Base-by-base conservation (phyloP, 2,113 vertebrate genomes). In the Oxygymnocypris stewartii region DNA sequence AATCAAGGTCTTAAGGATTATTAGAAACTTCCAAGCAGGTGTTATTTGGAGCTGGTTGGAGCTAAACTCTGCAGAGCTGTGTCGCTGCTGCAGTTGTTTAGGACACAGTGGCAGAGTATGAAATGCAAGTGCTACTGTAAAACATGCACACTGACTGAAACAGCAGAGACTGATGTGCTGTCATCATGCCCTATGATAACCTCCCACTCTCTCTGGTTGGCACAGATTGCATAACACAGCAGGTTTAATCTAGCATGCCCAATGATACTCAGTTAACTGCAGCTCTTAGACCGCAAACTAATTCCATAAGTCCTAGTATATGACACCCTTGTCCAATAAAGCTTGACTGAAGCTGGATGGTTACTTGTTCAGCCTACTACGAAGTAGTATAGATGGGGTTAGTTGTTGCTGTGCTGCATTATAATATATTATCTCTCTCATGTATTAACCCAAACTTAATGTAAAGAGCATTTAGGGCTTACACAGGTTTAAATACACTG, bases 181-280 rank as follows among this genome's bases (percentile, higher is more conserved):
- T 63, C 71, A 47, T 61, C 31, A 80, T 74, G 79, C 28, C 67
- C 79, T 59, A 5, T 51, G 57, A 75, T 74, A 28, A 74, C 42
- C 61, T 28, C 6, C 18, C 49, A 23, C 10, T 54, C 9, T 65
- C 25, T 79, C n/a, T 79, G 31, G 37, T 44, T 80, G 76, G 49
- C 63, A 71, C 12, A 80, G 65, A 63, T 85, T 87, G 65, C 76
- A 73, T 87, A 87, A 84, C 63, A 11, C 31, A 65, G 42, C 54
- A 79, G 75, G 61, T 77, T 47, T 77, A 78, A 84, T 84, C 78
- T 80, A 67, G 59, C 40, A 47, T 63, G 61, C 12, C 79, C 14
- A 61, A 18, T 47, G 79, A 81, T 81, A 37, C 25, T 42, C 40
- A 1, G 79, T 47, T 44, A 65, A 65, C 59, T 44, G 37, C 59